Evolutionary conservation across 2,888 invertebrate genomes (phyloP).

Genomic region (Helobdella robusta): DNA sequence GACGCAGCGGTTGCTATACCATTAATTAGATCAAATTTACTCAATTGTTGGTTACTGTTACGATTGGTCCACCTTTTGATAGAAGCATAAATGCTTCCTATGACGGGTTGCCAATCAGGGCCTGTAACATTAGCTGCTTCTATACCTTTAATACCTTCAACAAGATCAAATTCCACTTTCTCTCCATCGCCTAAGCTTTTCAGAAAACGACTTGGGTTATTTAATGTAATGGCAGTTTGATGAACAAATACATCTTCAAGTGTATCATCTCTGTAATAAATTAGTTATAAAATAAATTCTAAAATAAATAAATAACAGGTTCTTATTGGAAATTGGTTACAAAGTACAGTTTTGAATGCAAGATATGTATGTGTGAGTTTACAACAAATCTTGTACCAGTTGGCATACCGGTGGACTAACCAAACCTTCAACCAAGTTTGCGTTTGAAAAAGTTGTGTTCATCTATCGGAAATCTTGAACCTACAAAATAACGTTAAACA

Average conservation of each 20-base stretch:
- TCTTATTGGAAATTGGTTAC: too few species aligned
- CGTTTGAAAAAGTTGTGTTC: too few species aligned
- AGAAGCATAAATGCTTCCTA: slow-evolving; percentile 40
- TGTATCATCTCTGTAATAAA: slow-evolving; percentile 19
- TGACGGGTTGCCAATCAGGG: slow-evolving; percentile 76
- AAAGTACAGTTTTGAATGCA: too few species aligned
- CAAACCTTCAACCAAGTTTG: too few species aligned
- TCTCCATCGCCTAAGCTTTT: slow-evolving; percentile 95
- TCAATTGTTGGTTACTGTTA: slow-evolving; percentile 16
- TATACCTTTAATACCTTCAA: slow-evolving; percentile 63
- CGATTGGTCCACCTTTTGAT: slow-evolving; percentile 24
- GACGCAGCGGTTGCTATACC: neutral
- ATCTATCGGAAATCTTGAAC: too few species aligned
- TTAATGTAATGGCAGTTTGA: slow-evolving; percentile 79
- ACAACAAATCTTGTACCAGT: too few species aligned
- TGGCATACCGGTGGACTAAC: too few species aligned
- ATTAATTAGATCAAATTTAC: slow-evolving; percentile 14
- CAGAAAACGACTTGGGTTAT: slow-evolving; percentile 93
- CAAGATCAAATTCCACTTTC: slow-evolving; percentile 93
- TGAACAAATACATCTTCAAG: slow-evolving; percentile 22
- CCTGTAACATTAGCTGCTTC: slow-evolving; percentile 96
- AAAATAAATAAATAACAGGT: too few species aligned
- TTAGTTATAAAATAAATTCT: too few species aligned
- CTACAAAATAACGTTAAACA: too few species aligned
- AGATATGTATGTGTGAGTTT: too few species aligned